Percentiles rank a stretch among this genome's conserved stretches.
Evolutionary conservation across 1,140 invertebrate genomes (phyloP).

Genomic region (Belonocnema kinseyi): DNA sequence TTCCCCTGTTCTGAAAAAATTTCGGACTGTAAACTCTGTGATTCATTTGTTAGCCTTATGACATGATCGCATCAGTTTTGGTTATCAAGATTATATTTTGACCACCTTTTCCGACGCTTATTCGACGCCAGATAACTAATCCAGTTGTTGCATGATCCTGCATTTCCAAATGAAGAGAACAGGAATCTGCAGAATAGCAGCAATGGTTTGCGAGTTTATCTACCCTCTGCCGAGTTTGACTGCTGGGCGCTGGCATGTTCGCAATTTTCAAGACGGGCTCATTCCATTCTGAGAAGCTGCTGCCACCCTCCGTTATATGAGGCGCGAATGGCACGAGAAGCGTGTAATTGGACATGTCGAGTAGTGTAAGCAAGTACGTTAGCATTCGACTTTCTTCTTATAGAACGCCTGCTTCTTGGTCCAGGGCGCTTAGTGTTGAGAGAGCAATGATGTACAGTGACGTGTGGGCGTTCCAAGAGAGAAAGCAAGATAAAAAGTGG

Average conservation of each 20-base stretch:
- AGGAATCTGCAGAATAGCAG: too few relatives aligned
- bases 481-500: neutral
- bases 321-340: slow-evolving; percentile 54
- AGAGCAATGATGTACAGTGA: slow-evolving; percentile 25
- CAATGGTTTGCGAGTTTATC: too few relatives aligned
- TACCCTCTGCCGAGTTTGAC: too few relatives aligned
- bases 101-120: too few relatives aligned
- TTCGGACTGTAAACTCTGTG: too few relatives aligned
- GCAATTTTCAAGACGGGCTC: slow-evolving; percentile 37
- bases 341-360: slow-evolving; percentile 64
- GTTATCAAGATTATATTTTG: too few relatives aligned
- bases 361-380: slow-evolving; percentile 42
- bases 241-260: slow-evolving; percentile 23
- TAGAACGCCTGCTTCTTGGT: slow-evolving; percentile 13
- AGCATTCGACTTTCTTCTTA: slow-evolving; percentile 40
- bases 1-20: too few relatives aligned
- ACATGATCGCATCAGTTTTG: too few relatives aligned
- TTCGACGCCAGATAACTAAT: too few relatives aligned
- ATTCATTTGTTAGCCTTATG: too few relatives aligned
- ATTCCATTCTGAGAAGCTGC: slow-evolving; percentile 34
- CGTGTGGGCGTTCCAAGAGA: slow-evolving; percentile 13
- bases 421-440: slow-evolving; percentile 12
- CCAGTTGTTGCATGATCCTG: too few relatives aligned
- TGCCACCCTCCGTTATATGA: slow-evolving; percentile 40
- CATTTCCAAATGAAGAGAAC: too few relatives aligned